Evolutionary conservation across 1,140 invertebrate species (phyloP).

Genomic region (Arctopsyche grandis): DNA sequence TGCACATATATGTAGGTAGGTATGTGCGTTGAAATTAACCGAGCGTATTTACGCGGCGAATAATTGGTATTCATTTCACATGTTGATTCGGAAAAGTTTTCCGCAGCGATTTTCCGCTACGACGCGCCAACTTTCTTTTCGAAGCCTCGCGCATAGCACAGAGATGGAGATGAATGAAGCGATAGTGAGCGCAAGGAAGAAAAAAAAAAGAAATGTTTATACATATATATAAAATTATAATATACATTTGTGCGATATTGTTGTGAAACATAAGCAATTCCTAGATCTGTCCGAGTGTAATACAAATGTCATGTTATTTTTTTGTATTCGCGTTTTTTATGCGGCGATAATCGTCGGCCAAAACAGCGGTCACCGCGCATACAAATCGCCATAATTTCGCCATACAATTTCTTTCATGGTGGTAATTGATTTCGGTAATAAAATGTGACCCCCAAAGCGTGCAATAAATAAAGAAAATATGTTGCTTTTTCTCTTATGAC

Average conservation of each 20-base stretch:
- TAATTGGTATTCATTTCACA: not conserved
- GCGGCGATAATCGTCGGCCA: conserved; percentile 1
- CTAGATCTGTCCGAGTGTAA: too few species aligned
- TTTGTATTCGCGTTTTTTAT: not conserved
- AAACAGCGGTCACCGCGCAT: not conserved
- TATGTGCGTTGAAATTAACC: too few species aligned
- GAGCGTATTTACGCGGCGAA: not conserved
- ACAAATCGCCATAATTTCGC: conserved; percentile 5
- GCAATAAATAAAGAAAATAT: too few species aligned
- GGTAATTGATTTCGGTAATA: conserved; percentile 13
- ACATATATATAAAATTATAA: too few species aligned
- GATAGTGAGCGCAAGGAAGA: not conserved
- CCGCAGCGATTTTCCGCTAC: conserved; percentile 3
- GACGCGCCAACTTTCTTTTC: conserved; percentile 9
- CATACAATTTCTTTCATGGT: not conserved
- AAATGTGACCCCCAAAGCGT: not conserved
- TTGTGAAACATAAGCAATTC: too few species aligned
- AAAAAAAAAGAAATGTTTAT: not conserved
- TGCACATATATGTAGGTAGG: too few species aligned
- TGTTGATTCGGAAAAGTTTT: not conserved
- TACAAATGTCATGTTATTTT: too few species aligned
- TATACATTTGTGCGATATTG: too few species aligned
- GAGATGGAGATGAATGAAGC: not conserved
- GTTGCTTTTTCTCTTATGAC: too few species aligned
- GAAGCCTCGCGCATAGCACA: not conserved